Evolutionary conservation across 2,888 invertebrate genomes (phyloP).

Genomic region (Epirrhoe tristata): DNA sequence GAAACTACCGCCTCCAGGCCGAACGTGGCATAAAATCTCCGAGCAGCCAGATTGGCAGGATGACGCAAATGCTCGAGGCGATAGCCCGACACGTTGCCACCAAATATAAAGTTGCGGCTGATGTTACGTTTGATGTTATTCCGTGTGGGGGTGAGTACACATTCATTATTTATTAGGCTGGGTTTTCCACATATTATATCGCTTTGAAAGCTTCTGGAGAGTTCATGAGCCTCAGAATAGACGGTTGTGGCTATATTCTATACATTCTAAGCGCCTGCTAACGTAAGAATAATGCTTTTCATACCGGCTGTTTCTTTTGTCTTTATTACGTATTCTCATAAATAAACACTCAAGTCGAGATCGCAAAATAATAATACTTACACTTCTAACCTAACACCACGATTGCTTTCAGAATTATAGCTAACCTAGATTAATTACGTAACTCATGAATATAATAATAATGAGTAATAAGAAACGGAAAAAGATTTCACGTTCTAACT

Average conservation of each 20-base stretch:
- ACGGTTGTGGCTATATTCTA: not conserved
- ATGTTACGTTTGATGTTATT: slow-evolving; percentile 34
- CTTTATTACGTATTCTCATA: not conserved
- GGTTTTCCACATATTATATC: slow-evolving; percentile 6
- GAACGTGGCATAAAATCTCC: slow-evolving; percentile 41
- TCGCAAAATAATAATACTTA: no score
- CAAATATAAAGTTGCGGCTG: slow-evolving; percentile 49
- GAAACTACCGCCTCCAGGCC: slow-evolving; percentile 44
- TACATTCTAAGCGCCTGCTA: not conserved
- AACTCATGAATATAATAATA: no score
- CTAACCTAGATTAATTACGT: no score
- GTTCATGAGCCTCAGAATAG: not conserved
- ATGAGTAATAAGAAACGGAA: no score
- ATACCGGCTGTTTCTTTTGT: not conserved
- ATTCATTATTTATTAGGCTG: slow-evolving; percentile 13
- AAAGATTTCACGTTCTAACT: not conserved
- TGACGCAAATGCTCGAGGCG: slow-evolving; percentile 54
- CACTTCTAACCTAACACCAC: no score
- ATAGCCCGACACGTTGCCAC: slow-evolving; percentile 54
- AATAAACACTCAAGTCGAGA: not conserved
- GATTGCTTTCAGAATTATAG: no score
- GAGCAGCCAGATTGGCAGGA: slow-evolving; percentile 42
- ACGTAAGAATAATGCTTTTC: not conserved
- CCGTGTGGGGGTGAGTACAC: slow-evolving; percentile 15
- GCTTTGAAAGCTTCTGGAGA: not conserved